Base-by-base conservation (phyloP, 1,140 invertebrate species). In the Drosophila willistoni region DNA sequence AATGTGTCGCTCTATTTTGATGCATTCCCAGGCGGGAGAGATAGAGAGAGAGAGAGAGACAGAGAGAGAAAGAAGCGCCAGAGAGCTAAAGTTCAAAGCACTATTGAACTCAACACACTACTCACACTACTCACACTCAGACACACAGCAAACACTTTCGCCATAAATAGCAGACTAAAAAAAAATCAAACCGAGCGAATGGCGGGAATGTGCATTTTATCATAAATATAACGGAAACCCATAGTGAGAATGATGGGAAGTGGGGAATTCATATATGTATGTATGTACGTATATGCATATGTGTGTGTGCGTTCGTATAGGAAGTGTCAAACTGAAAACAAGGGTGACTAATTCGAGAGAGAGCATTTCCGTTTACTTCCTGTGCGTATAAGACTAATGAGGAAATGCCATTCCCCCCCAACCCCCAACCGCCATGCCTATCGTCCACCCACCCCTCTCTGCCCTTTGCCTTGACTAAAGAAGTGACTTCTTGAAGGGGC, bases 1-100 rank as follows among this genome's bases (percentile, higher is more conserved):
- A 87, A 83, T 87, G 68, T 76, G 83, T 77, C 84, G 83, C 83
- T 87, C 84, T 87, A 86, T 86, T 86, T 86, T 68, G 83, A 64
- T 87, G 81, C 77, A 75, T 76, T 77, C 74, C 74, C 73, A 67
- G 70, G 62, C 72, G 60, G 36, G 64, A 66, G 61, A 7, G 61
- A 29, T 47, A 33, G 12, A 22, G 64, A 34, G 71, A 4, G 33
- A 62, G 36, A 19, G 33, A 62, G 29, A 19, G 1, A 33, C 54
- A 33, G 10, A 12, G 33, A 22, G 34, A 25, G 44, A 66, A 59
- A 17, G 44, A 19, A 51, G 44, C 17, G 44, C 17, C 44, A 64
- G 70, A 39, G 44, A 89, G 77, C 77, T 73, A 87, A 89, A 89
- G 83, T 87, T 87, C 83, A 87, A 87, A 87, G 83, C 84, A 87